Conservation (phyloP, 1,140 invertebrate species). For the Eulimnadia texana region DNA sequence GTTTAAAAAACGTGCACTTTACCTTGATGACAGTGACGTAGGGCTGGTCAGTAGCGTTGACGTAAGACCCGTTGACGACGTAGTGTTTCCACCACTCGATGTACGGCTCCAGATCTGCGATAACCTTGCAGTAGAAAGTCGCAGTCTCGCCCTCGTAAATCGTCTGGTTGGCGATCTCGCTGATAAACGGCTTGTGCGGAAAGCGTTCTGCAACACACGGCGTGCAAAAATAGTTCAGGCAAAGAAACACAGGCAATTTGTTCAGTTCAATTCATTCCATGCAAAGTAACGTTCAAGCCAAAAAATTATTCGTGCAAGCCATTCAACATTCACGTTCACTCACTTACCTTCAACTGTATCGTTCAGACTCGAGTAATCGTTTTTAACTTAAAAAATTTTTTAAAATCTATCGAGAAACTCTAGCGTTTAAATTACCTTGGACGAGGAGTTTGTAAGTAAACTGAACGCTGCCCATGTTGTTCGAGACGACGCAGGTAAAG, state of each 20-base stretch:
- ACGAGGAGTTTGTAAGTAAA: conserved; percentile 56
- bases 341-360: neutral
- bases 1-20: neutral
- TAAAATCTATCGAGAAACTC: neutral
- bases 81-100: conserved; percentile 56
- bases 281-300: neutral
- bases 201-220: conserved; percentile 41
- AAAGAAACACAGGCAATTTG: conserved; percentile 6
- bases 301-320: neutral
- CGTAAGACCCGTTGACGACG: conserved; percentile 27
- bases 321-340: neutral
- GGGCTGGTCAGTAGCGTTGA: conserved; percentile 22
- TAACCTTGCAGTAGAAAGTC: conserved; percentile 52
- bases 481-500: conserved; percentile 73
- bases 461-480: conserved; percentile 55
- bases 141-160: conserved; percentile 48
- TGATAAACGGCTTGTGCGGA: conserved; percentile 61
- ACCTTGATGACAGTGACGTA: conserved; percentile 23
- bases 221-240: neutral
- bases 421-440: conserved; percentile 43
- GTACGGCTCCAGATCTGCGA: conserved; percentile 57
- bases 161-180: conserved; percentile 52
- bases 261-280: neutral
- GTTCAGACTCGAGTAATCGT: neutral
- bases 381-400: neutral